Base-by-base conservation (phyloP, 2,888 invertebrate species). In the Mellilla xanthometata region DNA sequence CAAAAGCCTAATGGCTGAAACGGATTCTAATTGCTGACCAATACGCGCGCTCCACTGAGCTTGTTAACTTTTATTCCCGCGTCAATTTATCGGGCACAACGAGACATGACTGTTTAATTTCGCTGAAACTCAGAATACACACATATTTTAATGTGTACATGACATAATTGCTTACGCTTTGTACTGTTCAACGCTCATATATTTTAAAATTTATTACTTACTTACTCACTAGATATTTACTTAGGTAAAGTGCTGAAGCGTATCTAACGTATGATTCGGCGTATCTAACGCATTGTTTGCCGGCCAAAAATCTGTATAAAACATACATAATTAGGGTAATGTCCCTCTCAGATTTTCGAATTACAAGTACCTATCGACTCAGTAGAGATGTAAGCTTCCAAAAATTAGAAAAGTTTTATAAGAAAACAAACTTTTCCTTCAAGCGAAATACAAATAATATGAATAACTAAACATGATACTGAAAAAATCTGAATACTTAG, bases 11-110 rank as follows among this genome's bases (percentile, higher is more conserved):
- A 33, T 38, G 29, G 22, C 15, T 41, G 41, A 33, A 48, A 36
- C 38, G 33, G 15, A 34, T 29, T 39, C 47, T 48, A 48, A 42
- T 42, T 48, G 47, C 32, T 5, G 19, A 24, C 41, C 47, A 38
- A 41, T 41, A 32, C 27, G 15, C 36, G 15, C 40, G 10, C 19
- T 12, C 9, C 11, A 3, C 35, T 35, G 27, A 8, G 11, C 27
- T 47, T 36, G 27, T 41, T n/a, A 36, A 38, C 32, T 41, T 41
- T 45, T 41, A 38, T 38, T 29, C 32, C 24, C 11, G 10, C 4
- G 15, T 28, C 13, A 28, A 32, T 32, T 27, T 40, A 40, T 32
- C 2, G n/a, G 19, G 13, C 12, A 6, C 11, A 11, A 2, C 10
- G 3, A 13, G 6, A 11, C 11, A 11, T 11, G 19, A 11, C 0